Base-by-base conservation (phyloP, 2,113 vertebrate species). In the Brachyistius frenatus region DNA sequence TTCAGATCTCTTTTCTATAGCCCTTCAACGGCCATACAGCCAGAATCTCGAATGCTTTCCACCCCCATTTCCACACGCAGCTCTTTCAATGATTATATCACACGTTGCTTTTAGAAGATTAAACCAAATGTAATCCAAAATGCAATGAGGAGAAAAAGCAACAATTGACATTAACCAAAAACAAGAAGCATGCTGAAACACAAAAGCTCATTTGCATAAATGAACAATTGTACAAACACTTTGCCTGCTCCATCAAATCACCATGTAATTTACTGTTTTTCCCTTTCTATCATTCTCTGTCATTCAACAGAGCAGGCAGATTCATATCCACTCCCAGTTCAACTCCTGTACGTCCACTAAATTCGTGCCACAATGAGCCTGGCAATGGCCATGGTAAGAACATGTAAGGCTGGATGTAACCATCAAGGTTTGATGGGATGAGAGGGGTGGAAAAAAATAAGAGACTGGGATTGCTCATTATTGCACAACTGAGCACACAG, bases 31-130 rank as follows among this genome's bases (percentile, higher is more conserved):
- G 80, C 63, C 73, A 61, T 71, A 82, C 32, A n/a, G 62, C 68
- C 81, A 75, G 76, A 73, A 60, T 83, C 73, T 77, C 81, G 35
- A 64, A 85, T 78, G 83, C 78, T 60, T 81, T 79, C 79, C 89
- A 52, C 84, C 84, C 87, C 87, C 73, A 84, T 82, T 85, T 86
- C 76, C 76, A 85, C 73, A 87, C 47, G 69, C 63, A 81, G 81
- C 81, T 78, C 66, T 75, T 66, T 85, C 76, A 54, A 67, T 77
- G 80, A 72, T 91, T 88, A 66, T 81, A 83, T 89, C 86, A 85
- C 79, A 58, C 66, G 1, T 79, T 83, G 83, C 86, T 89, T 78
- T 81, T 80, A 88, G 76, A 76, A 74, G 84, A 91, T 90, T 84
- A 88, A 81, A 78, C 65, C 58, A 70, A 83, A 88, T 70, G 33